phyloP scores from a whole-genome alignment of 53 echinoderm and acorn worm species.

The Stichopus horrens region DNA sequence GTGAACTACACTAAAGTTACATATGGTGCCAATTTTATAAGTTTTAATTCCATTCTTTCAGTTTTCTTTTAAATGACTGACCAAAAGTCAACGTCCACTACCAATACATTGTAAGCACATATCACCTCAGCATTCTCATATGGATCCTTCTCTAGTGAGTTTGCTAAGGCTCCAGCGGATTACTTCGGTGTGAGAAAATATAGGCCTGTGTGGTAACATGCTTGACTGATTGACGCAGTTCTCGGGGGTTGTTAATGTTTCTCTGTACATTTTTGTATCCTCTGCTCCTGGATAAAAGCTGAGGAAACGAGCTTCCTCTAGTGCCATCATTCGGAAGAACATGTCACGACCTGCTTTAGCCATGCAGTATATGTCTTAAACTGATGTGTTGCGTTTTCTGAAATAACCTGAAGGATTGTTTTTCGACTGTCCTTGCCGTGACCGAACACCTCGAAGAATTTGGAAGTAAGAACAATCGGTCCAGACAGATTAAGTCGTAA shows the following conservation, averaged over 20 bases:
- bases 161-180: slow-evolving; percentile 57
- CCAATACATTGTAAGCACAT: slow-evolving; percentile 53
- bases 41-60: no score
- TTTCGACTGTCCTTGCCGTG: slow-evolving; percentile 48
- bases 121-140: slow-evolving; percentile 63
- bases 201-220: not conserved
- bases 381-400: slow-evolving; percentile 46
- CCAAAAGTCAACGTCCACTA: not conserved
- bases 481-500: slow-evolving; percentile 54
- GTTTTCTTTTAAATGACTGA: no score
- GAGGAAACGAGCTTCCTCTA: slow-evolving; percentile 63
- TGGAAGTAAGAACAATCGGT: slow-evolving; percentile 46
- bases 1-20: no score
- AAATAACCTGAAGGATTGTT: slow-evolving; percentile 50
- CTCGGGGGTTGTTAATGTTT: slow-evolving; percentile 19
- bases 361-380: slow-evolving; percentile 57
- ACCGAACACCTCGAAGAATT: slow-evolving; percentile 56
- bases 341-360: slow-evolving; percentile 69
- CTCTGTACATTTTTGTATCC: slow-evolving; percentile 56
- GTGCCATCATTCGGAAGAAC: slow-evolving; percentile 59
- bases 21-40: no score
- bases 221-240: slow-evolving; percentile 35
- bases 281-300: slow-evolving; percentile 63
- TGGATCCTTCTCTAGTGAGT: slow-evolving; percentile 60
- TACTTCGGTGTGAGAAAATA: slow-evolving; percentile 56